Conservation (phyloP, 2,888 invertebrate species). For the Campopleginae sp. region DNA sequence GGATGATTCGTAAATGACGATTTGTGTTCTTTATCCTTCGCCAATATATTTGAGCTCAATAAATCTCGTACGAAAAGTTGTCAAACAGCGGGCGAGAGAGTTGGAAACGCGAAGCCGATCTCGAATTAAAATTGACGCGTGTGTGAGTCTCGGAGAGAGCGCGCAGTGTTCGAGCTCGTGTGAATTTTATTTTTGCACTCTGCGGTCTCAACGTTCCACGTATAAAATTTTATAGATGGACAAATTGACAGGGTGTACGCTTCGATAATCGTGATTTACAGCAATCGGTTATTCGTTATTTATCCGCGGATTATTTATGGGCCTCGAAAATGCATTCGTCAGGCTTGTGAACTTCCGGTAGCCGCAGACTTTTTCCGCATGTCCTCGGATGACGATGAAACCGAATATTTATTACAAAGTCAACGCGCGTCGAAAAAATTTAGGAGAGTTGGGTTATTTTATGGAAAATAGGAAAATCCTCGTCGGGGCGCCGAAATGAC, state of each 20-base stretch:
- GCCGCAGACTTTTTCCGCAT: conserved; percentile 10
- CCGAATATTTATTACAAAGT: conserved; percentile 44
- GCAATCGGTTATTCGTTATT: conserved; percentile 76
- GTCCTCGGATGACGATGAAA: conserved; percentile 28
- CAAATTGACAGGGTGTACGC: conserved; percentile 52
- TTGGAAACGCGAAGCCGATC: conserved; percentile 21
- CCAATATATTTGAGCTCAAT: conserved; percentile 68
- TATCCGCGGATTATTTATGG: conserved; percentile 67
- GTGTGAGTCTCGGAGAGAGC: conserved; percentile 52
- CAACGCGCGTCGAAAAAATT: neutral
- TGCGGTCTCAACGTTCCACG: conserved; percentile 46
- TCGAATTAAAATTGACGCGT: conserved; percentile 83
- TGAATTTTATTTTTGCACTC: conserved; percentile 68
- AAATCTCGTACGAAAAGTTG: conserved; percentile 82
- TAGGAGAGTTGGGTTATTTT: neutral
- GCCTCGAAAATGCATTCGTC: conserved; percentile 52
- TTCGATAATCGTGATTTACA: conserved; percentile 81
- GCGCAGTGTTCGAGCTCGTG: conserved; percentile 44
- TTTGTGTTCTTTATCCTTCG: conserved; percentile 47
- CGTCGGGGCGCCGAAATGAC: neutral
- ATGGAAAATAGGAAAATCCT: neutral
- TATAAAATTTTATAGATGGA: conserved; percentile 37
- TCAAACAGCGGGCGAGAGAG: conserved; percentile 73
- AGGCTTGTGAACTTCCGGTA: conserved; percentile 24
- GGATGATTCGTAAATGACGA: conserved; percentile 51